A percentile compares a stretch with the other conserved stretches of the same genome.
Evolutionary conservation across 2,888 invertebrate species (phyloP).

Genomic region (Xiphydria camelus): DNA sequence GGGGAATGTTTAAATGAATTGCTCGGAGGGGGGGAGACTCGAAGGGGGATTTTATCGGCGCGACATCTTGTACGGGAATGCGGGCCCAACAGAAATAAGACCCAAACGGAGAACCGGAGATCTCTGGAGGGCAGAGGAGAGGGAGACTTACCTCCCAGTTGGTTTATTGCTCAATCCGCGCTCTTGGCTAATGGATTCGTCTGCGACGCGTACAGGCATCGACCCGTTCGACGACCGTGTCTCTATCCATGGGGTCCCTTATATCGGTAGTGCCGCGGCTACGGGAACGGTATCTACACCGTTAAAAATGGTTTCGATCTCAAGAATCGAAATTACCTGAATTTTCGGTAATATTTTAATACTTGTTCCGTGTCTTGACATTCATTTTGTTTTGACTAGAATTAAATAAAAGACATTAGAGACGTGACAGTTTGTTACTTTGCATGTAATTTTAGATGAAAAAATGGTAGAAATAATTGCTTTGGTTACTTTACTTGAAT

Average conservation of each 20-base stretch:
- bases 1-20: slow-evolving; percentile 58
- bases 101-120: slow-evolving; percentile 21
- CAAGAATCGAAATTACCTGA: too few relatives aligned
- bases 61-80: slow-evolving; percentile 58
- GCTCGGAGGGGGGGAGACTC: slow-evolving; percentile 41
- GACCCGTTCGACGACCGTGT: slow-evolving; percentile 19
- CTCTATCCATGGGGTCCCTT: slow-evolving; percentile 14
- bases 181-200: slow-evolving; percentile 56
- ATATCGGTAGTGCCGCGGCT: neutral
- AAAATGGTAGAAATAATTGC: too few relatives aligned
- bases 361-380: too few relatives aligned
- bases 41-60: slow-evolving; percentile 52
- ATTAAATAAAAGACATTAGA: too few relatives aligned
- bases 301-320: too few relatives aligned
- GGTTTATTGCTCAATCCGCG: slow-evolving; percentile 57
- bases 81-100: slow-evolving; percentile 52
- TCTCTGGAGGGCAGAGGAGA: slow-evolving; percentile 15
- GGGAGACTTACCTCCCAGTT: slow-evolving; percentile 54
- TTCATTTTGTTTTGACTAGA: too few relatives aligned
- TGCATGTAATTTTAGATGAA: too few relatives aligned
- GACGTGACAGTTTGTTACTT: too few relatives aligned
- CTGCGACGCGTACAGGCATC: slow-evolving; percentile 31
- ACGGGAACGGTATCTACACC: too few relatives aligned
- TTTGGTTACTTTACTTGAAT: too few relatives aligned
- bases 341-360: too few relatives aligned